Percentiles rank a stretch among this genome's conserved stretches.
Evolutionary conservation across 2,797 vertebrate species (phyloP).

Genomic region (Glyptemys insculpta): DNA sequence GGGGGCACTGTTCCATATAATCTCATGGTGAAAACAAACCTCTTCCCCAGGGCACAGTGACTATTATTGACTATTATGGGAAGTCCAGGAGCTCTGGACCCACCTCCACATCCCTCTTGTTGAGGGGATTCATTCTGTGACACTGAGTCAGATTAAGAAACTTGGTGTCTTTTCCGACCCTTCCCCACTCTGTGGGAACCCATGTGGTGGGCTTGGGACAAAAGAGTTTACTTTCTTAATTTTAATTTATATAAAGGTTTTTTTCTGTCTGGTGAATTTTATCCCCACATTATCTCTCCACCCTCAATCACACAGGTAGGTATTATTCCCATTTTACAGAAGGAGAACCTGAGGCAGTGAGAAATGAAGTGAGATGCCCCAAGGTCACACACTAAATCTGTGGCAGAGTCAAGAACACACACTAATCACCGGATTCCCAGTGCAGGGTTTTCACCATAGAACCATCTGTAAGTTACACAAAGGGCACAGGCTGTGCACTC

Average conservation of each 20-base stretch:
- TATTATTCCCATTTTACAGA: background rate
- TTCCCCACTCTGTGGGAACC: no score
- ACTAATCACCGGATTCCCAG: rapidly evolving
- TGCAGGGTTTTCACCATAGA: background rate
- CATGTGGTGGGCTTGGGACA: no score
- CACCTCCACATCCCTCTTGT: no score
- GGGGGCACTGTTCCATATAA: background rate
- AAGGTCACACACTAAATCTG: background rate
- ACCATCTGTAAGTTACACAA: background rate
- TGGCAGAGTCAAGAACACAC: background rate
- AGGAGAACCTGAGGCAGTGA: background rate
- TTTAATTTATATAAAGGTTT: no score
- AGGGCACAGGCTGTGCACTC: background rate
- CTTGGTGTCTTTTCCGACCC: no score
- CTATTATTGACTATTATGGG: no score
- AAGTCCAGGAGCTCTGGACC: no score
- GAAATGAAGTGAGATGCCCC: background rate
- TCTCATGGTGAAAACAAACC: no score
- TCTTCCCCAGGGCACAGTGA: background rate
- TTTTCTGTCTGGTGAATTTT: no score
- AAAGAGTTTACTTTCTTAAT: background rate
- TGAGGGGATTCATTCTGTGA: no score
- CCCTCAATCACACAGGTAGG: background rate
- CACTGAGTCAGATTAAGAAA: no score
- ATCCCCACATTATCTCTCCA: no score